Percentiles rank a stretch among this genome's conserved stretches.
Conservation (phyloP, 2,888 invertebrate species). For the Limnephilus lunatus region DNA sequence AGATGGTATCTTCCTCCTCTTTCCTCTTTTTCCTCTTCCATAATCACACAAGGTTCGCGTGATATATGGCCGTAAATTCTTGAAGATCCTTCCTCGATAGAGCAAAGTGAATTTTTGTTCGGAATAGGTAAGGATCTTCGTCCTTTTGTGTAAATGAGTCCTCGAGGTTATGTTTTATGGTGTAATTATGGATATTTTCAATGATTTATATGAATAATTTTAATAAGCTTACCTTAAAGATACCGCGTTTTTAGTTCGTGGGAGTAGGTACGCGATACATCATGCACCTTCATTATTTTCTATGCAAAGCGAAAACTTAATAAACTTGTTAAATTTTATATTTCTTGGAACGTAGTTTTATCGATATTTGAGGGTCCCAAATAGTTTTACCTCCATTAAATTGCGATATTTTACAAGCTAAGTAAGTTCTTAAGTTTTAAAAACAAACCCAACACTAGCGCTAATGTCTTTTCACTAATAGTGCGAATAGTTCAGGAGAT, state of each 20-base stretch:
- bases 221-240: conserved; percentile 45
- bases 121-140: conserved; percentile 54
- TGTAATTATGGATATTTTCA: conserved; percentile 66
- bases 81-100: conserved; percentile 40
- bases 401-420: background rate
- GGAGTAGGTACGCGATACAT: background rate
- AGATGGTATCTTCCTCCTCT: conserved; percentile 57
- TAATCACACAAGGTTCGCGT: conserved; percentile 53
- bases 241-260: background rate
- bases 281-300: background rate
- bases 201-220: conserved; percentile 66
- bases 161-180: conserved; percentile 64
- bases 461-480: too few relatives aligned
- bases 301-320: background rate
- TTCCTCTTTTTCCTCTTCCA: background rate
- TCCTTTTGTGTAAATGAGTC: conserved; percentile 64
- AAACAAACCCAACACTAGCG: background rate
- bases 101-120: conserved; percentile 58
- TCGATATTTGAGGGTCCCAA: background rate
- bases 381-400: background rate
- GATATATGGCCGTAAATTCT: conserved; percentile 63
- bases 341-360: background rate
- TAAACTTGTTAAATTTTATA: background rate
- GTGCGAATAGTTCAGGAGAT: too few relatives aligned
- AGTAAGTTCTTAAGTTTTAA: background rate